Evolutionary conservation across 1,140 invertebrate genomes (phyloP).

Genomic region (Heliothis subflexa): DNA sequence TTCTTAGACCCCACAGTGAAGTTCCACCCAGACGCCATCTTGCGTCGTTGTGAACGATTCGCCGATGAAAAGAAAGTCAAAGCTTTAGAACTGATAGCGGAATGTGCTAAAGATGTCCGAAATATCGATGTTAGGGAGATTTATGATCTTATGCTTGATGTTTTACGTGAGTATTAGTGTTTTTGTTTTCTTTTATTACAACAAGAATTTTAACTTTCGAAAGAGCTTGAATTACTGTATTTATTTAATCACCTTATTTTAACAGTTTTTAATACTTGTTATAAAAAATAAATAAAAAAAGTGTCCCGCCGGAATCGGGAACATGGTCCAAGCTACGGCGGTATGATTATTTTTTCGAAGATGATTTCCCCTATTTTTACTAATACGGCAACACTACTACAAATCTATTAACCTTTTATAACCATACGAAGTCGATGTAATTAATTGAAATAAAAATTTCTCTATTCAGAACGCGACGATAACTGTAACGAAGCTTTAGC

Average conservation of each 20-base stretch:
- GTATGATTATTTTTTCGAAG: too few relatives aligned
- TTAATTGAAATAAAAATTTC: neutral
- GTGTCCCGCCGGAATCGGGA: too few relatives aligned
- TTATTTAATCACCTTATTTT: too few relatives aligned
- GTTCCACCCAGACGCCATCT: constrained; percentile 75
- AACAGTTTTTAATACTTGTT: too few relatives aligned
- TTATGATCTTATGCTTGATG: constrained; percentile 82
- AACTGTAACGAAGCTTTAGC: constrained; percentile 75
- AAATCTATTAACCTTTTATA: too few relatives aligned
- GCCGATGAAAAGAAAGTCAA: constrained; percentile 81
- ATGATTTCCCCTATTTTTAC: too few relatives aligned
- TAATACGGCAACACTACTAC: too few relatives aligned
- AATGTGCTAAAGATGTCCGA: constrained; percentile 69
- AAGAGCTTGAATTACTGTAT: too few relatives aligned
- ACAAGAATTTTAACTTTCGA: too few relatives aligned
- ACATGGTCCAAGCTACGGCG: too few relatives aligned
- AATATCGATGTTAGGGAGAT: constrained; percentile 72
- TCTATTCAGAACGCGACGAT: constrained; percentile 79
- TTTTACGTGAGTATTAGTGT: constrained; percentile 83
- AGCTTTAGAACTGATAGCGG: constrained; percentile 77
- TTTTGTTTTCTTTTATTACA: constrained; percentile 28
- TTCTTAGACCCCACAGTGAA: constrained; percentile 76
- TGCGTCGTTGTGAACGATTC: constrained; percentile 85
- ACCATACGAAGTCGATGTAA: too few relatives aligned
- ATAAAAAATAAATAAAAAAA: too few relatives aligned